Evolutionary conservation across 64 coral and sea anemone species (phyloP), one percentile per base, ranked within the genome.

Genomic region (Dendronephthya gigantea): DNA sequence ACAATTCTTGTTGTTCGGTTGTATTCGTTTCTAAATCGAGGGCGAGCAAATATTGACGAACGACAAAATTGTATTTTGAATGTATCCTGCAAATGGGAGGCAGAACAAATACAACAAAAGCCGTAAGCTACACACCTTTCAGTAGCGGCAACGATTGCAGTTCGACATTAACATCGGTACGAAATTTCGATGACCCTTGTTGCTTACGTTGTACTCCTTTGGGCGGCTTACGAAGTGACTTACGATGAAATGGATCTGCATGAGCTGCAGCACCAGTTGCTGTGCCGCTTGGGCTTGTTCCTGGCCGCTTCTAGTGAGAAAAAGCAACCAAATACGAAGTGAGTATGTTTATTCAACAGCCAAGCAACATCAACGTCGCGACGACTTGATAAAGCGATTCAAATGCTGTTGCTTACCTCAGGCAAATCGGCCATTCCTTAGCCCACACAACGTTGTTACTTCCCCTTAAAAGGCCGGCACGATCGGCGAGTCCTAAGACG

Each of bases 161-260:
- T 91, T 98, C 95, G 79, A 90, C 85, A 86, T 87, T 93, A 22
- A 69, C 87, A 84, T 98, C 91, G 22, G 87, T 90, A 87, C 95
- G 92, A 98, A 98, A 98, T 87, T 88, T 98, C 34, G 95, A 98
- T 12, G 95, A 98, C 68, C 95, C 95, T 93, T 98, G 94, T 83
- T 96, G 95, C 85, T 93, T 98, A 85, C 93, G 93, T 86, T 93
- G 95, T 37, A 66, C 68, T 81, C 83, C 87, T 90, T 98, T 98
- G 89, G 92, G 95, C 83, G 90, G 95, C 93, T 98, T 98, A 45
- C 95, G 90, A 13, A 98, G 90, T 37, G 95, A 98, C 85, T 98
- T 98, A 91, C 95, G 92, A 93, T 98, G 88, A 88, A 98, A 98
- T 82, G 95, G 95, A 82, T 98, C 95, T 88, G 92, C 92, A 87